These are phyloP conservation scores for Euzetes globulus DNA, from an alignment of 2,888 invertebrate species.

Conservation along the genomic window DNA sequence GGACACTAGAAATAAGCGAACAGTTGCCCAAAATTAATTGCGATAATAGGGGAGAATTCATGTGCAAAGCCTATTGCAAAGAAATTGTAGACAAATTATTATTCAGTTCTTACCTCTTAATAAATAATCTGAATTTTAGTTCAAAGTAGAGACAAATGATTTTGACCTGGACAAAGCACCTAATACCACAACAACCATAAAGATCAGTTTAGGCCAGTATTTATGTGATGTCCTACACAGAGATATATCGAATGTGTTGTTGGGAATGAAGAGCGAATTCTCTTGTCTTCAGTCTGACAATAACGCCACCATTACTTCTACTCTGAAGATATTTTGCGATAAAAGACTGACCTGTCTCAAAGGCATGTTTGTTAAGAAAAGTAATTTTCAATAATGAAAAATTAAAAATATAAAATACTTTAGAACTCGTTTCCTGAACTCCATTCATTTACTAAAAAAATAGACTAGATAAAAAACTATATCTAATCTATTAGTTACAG, in stretches of 20 bases:
- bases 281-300: neutral
- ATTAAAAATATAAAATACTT: too few species aligned
- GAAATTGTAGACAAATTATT: neutral
- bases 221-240: neutral
- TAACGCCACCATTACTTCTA: neutral
- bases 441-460: too few species aligned
- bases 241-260: neutral
- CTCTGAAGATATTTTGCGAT: neutral
- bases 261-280: neutral
- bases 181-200: neutral
- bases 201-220: neutral
- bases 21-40: neutral
- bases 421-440: too few species aligned
- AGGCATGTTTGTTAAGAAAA: neutral
- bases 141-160: neutral
- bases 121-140: neutral
- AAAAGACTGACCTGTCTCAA: neutral
- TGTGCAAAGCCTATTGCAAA: slow-evolving; percentile 6
- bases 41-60: slow-evolving; percentile 14
- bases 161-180: neutral
- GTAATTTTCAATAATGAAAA: neutral
- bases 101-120: neutral
- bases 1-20: neutral
- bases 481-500: too few species aligned
- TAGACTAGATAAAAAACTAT: too few species aligned